Evolutionary conservation across 1,140 invertebrate species (phyloP), one percentile per base, ranked within the genome.

Genomic region (Panonychus citri): DNA sequence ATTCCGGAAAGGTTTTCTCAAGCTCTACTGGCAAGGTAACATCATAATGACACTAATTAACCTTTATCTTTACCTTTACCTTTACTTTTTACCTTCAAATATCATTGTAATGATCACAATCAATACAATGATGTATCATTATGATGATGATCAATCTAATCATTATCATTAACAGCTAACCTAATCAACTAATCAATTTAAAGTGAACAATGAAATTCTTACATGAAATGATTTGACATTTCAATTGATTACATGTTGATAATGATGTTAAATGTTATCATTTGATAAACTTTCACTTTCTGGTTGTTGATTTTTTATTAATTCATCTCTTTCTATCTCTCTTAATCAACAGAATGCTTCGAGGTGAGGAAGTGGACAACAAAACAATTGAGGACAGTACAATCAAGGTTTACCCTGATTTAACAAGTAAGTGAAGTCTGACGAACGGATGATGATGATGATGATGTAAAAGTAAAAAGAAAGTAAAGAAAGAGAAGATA

Each of bases 1-100:
- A 84, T 95, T 57, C 80, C 81, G 4, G 74, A 81, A 61, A 89
- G 89, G 64, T 94, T 88, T 63, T 85, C 87, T 0, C 77, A 80
- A 57, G 78, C 82, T 28, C 71, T 93, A 2, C 72, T 81, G 0
- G 77, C 78, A 30, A 66, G 69, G 69, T 70, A 61, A 52, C 4
- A 42, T 28, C 7, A 12, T n/a, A n/a, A n/a, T n/a, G n/a, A n/a
- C n/a, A n/a, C n/a, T 8, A 7, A 8, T 19, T 8, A 37, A 21
- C 17, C 51, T 56, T 34, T 42, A 53, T 55, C 13, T 25, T 34
- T 34, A 1, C 30, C 12, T 12, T 34, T 34, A 12, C 30, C 12
- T 12, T 34, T 34, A 34, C 30, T 34, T 12, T 34, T 34, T 7
- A 5, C 12, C n/a, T n/a, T n/a, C n/a, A n/a, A n/a, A n/a, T n/a